Conservation (phyloP, 1,140 invertebrate genomes). For the Thaumatotibia leucotreta region DNA sequence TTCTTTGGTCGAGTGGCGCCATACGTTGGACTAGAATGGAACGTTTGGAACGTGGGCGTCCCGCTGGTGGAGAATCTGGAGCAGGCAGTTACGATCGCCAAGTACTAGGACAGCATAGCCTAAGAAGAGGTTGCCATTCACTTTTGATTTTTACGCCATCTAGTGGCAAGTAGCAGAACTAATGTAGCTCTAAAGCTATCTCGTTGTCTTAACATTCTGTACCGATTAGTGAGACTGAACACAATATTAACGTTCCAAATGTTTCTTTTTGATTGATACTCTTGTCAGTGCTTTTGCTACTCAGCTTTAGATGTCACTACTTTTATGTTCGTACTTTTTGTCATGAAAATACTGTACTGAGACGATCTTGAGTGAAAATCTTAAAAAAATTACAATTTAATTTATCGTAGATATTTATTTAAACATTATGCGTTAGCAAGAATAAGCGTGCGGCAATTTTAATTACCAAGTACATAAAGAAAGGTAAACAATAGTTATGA, state of each 20-base stretch:
- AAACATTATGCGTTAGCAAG: too few species aligned
- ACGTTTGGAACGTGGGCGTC: conserved; percentile 65
- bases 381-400: too few species aligned
- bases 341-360: too few species aligned
- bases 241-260: too few species aligned
- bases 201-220: background rate
- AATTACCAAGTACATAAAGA: too few species aligned
- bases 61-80: conserved; percentile 69
- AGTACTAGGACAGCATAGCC: conserved; percentile 55
- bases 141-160: conserved; percentile 26
- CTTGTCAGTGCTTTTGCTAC: background rate
- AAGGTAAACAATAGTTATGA: too few species aligned
- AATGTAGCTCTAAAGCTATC: background rate
- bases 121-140: conserved; percentile 12
- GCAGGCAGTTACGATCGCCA: conserved; percentile 72
- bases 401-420: too few species aligned
- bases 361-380: too few species aligned
- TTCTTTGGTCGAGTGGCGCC: conserved; percentile 4
- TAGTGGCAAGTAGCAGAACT: conserved; percentile 19
- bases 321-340: background rate
- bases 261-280: background rate
- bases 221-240: background rate
- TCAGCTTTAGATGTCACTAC: background rate
- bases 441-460: too few species aligned
- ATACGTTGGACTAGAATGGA: conserved; percentile 33